phyloP scores from a whole-genome alignment of 2,888 invertebrate species.

The Elysia crispata region DNA sequence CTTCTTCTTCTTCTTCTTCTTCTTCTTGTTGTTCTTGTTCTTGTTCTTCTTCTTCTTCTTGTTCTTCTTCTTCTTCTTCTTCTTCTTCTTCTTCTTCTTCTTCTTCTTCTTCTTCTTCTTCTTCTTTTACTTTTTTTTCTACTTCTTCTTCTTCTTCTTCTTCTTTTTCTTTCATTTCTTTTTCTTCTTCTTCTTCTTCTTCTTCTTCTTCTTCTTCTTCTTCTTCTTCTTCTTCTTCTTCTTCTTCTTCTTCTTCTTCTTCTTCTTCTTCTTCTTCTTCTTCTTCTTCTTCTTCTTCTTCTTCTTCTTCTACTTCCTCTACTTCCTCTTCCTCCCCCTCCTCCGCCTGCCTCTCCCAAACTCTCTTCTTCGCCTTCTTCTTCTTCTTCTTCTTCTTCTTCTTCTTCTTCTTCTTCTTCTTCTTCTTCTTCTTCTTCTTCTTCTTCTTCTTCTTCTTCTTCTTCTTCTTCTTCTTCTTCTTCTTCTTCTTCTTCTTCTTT shows the following conservation, averaged over 20 bases:
- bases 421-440: conserved; percentile 26
- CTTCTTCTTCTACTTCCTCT: neutral
- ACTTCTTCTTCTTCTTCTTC: too few species aligned
- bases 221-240: neutral
- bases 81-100: conserved; percentile 9
- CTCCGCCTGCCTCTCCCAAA: neutral
- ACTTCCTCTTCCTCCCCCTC: neutral
- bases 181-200: neutral
- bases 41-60: conserved; percentile 1
- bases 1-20: neutral
- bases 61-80: conserved; percentile 4
- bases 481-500: too few species aligned
- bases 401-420: conserved; percentile 15
- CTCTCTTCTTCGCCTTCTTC: neutral
- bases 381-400: conserved; percentile 1
- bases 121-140: neutral
- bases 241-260: too few species aligned
- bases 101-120: conserved; percentile 9
- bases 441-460: too few species aligned
- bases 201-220: neutral
- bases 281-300: neutral
- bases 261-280: too few species aligned
- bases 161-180: too few species aligned
- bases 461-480: too few species aligned
- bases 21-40: neutral